phyloP scores from a whole-genome alignment of 2,113 vertebrate genomes.

The Pseudorhombus dupliciocellatus region DNA sequence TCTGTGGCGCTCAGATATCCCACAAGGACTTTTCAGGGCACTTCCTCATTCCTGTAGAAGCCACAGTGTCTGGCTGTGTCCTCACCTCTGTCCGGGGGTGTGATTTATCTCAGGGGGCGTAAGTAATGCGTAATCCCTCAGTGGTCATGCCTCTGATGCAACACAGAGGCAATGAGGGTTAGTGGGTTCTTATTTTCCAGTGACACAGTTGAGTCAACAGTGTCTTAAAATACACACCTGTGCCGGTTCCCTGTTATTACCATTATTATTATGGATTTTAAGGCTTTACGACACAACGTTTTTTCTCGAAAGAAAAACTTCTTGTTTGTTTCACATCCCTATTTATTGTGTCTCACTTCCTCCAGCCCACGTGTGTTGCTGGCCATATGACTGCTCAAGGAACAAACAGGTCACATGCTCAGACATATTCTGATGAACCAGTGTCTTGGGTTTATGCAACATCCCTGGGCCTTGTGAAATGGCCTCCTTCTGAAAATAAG shows the following conservation, averaged over 20 bases:
- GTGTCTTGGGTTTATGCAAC: slow-evolving; percentile 64
- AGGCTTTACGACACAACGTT: not conserved
- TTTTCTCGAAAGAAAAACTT: not conserved
- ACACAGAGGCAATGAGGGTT: slow-evolving; percentile 63
- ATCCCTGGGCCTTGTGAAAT: slow-evolving; percentile 62
- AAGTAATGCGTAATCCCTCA: slow-evolving; percentile 61
- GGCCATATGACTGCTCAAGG: slow-evolving; percentile 33
- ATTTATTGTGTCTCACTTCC: slow-evolving; percentile 45
- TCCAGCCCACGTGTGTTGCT: not conserved
- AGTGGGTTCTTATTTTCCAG: slow-evolving; percentile 66
- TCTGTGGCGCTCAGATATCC: slow-evolving; percentile 11
- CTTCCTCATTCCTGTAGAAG: slow-evolving; percentile 58
- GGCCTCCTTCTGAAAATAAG: slow-evolving; percentile 70
- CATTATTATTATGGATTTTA: not conserved
- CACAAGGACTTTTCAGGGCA: slow-evolving; percentile 44
- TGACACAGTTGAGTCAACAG: slow-evolving; percentile 46
- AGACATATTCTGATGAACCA: slow-evolving; percentile 34
- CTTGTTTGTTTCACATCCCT: slow-evolving; percentile 39
- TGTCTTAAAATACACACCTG: slow-evolving; percentile 40
- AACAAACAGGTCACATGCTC: slow-evolving; percentile 74
- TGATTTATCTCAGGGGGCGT: slow-evolving; percentile 51
- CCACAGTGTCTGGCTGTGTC: slow-evolving; percentile 60
- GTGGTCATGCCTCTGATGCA: slow-evolving; percentile 71
- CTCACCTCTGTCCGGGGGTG: slow-evolving; percentile 34
- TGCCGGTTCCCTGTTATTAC: slow-evolving; percentile 14